phyloP scores from a whole-genome alignment of 2,888 invertebrate genomes.

The Lysandra bellargus region DNA sequence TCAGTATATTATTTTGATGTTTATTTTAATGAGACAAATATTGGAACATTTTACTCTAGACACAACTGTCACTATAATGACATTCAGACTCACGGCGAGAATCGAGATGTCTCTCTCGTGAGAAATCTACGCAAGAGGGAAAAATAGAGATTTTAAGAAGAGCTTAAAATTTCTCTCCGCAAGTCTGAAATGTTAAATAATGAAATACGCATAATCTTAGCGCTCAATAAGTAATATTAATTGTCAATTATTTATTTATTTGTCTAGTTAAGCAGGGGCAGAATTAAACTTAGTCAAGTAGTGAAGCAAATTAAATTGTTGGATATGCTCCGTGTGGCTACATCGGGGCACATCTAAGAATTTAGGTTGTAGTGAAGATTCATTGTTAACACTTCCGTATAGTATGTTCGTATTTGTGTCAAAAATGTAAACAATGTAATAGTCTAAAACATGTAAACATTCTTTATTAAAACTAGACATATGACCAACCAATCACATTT shows the following conservation, averaged over 20 bases:
- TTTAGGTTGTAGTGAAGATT: conserved; percentile 3
- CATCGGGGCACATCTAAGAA: background rate
- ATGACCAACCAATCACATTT: too few species aligned
- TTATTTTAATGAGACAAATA: background rate
- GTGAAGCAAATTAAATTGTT: background rate
- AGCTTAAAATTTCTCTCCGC: background rate
- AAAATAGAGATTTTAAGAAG: too few species aligned
- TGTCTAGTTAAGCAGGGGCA: conserved; percentile 2
- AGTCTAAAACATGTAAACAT: background rate
- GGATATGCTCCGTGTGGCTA: background rate
- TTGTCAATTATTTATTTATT: conserved; percentile 14
- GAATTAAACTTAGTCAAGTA: conserved; percentile 8
- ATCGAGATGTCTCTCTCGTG: background rate
- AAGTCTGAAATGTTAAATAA: background rate
- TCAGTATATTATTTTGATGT: background rate
- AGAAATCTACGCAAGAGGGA: background rate
- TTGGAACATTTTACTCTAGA: background rate
- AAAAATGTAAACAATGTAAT: conserved; percentile 6
- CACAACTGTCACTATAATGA: background rate
- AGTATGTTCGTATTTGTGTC: background rate
- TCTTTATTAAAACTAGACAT: too few species aligned
- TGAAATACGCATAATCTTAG: background rate
- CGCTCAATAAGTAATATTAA: background rate
- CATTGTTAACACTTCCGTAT: conserved; percentile 4
- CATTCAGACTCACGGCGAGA: background rate